phyloP scores from a whole-genome alignment of 30 jellyfish, hydroid and myxozoan genomes.

The Chironex yamaguchii region DNA sequence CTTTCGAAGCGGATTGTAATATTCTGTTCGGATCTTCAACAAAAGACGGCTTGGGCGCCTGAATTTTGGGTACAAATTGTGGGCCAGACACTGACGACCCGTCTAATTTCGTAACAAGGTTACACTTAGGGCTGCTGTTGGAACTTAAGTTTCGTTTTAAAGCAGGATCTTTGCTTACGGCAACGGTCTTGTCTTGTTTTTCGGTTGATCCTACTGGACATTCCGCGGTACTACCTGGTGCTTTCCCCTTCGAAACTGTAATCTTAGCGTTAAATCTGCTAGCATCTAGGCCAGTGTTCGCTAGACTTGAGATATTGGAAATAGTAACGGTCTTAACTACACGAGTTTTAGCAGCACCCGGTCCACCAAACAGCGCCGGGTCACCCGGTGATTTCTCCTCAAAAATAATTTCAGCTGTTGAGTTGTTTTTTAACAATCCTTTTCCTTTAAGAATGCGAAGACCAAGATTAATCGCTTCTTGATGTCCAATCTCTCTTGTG shows the following conservation, averaged over 20 bases:
- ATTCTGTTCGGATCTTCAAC: too few relatives aligned
- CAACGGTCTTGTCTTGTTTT: not conserved
- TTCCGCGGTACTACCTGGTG: not conserved
- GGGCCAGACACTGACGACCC: too few relatives aligned
- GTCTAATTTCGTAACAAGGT: too few relatives aligned
- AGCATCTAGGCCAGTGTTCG: not conserved
- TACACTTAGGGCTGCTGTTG: too few relatives aligned
- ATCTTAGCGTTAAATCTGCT: not conserved
- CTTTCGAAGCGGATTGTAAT: too few relatives aligned
- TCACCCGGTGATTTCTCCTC: not conserved
- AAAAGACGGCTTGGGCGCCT: too few relatives aligned
- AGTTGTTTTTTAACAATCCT: not conserved
- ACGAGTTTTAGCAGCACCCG: not conserved
- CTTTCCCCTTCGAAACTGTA: not conserved
- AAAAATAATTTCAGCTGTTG: not conserved
- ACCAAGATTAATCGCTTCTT: not conserved
- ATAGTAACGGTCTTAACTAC: not conserved
- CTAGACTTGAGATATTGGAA: not conserved
- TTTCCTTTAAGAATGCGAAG: not conserved
- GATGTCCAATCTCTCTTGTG: not conserved
- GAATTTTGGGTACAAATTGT: too few relatives aligned
- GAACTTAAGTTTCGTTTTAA: too few relatives aligned
- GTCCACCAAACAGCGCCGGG: not conserved
- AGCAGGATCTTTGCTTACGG: too few relatives aligned
- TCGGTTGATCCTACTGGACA: not conserved